phyloP scores from a whole-genome alignment of 1,140 invertebrate species.

The Drosophila jambulina region DNA sequence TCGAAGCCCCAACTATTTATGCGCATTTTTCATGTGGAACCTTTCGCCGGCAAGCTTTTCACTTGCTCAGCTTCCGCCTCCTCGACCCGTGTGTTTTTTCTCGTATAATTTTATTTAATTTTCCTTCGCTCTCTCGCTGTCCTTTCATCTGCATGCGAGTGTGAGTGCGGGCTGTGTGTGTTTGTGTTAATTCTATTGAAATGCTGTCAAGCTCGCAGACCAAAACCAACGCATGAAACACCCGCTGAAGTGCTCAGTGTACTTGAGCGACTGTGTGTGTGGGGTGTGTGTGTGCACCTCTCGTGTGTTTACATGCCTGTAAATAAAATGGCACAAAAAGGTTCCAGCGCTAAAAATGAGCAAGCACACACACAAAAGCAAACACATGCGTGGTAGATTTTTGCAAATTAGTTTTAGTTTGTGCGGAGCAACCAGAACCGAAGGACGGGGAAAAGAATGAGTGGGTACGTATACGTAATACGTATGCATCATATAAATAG shows the following conservation, averaged over 20 bases:
- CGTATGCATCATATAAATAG: slow-evolving; percentile 61
- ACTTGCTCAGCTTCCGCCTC: slow-evolving; percentile 21
- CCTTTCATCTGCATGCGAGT: slow-evolving; percentile 41
- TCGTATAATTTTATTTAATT: slow-evolving; percentile 82
- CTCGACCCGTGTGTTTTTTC: slow-evolving; percentile 45
- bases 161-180: slow-evolving; percentile 13
- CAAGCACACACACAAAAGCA: slow-evolving; percentile 62
- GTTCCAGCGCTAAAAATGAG: slow-evolving; percentile 72
- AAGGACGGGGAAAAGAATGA: slow-evolving; percentile 34
- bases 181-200: slow-evolving; percentile 81
- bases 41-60: slow-evolving; percentile 52
- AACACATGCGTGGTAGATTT: slow-evolving; percentile 70
- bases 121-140: slow-evolving; percentile 61
- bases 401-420: slow-evolving; percentile 82
- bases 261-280: slow-evolving; percentile 15
- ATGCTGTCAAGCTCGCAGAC: slow-evolving; percentile 80
- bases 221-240: slow-evolving; percentile 77
- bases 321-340: slow-evolving; percentile 67
- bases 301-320: slow-evolving; percentile 72
- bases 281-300: slow-evolving; percentile 37
- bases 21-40: slow-evolving; percentile 68
- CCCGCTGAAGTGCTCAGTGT: slow-evolving; percentile 60
- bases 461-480: slow-evolving; percentile 35
- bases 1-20: slow-evolving; percentile 66
- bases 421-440: slow-evolving; percentile 39